A percentile compares a stretch with the other conserved stretches of the same genome.
These are phyloP conservation scores for Amphipoea oculea DNA, from an alignment of 2,888 invertebrate species.

Conservation along the genomic window DNA sequence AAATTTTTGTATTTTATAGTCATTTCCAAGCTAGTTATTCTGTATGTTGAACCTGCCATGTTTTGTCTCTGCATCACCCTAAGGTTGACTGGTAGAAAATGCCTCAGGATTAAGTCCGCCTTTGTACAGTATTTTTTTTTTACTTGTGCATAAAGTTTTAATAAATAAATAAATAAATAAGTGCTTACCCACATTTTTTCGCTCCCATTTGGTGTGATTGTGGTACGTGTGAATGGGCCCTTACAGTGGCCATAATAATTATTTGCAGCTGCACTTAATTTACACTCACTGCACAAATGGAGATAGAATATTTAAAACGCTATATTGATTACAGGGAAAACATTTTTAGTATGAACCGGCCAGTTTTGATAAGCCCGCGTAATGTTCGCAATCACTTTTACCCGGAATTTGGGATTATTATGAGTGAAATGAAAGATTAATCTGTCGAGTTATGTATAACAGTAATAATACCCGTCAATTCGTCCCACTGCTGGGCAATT, in stretches of 20 bases:
- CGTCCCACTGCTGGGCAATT: no score
- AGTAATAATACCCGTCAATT: not conserved
- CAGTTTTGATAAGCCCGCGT: not conserved
- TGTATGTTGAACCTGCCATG: no score
- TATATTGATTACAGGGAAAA: conserved; percentile 5
- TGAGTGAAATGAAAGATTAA: not conserved
- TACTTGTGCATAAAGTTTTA: no score
- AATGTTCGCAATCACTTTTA: not conserved
- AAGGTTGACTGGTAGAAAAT: no score
- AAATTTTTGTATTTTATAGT: no score
- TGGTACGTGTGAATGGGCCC: not conserved
- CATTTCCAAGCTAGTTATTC: no score
- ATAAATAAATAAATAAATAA: no score
- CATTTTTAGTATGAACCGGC: not conserved
- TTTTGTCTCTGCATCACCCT: no score
- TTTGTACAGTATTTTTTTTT: no score
- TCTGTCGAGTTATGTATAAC: not conserved
- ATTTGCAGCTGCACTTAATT: not conserved
- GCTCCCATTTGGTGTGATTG: not conserved
- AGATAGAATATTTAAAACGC: conserved; percentile 40
- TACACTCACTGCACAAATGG: conserved; percentile 14
- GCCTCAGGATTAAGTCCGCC: no score
- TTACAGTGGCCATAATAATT: not conserved
- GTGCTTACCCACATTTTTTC: not conserved
- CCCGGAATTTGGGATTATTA: not conserved